A percentile compares a stretch with the other conserved stretches of the same genome.
Evolutionary conservation across 1,140 invertebrate species (phyloP).

Genomic region (Pachypsylla venusta): DNA sequence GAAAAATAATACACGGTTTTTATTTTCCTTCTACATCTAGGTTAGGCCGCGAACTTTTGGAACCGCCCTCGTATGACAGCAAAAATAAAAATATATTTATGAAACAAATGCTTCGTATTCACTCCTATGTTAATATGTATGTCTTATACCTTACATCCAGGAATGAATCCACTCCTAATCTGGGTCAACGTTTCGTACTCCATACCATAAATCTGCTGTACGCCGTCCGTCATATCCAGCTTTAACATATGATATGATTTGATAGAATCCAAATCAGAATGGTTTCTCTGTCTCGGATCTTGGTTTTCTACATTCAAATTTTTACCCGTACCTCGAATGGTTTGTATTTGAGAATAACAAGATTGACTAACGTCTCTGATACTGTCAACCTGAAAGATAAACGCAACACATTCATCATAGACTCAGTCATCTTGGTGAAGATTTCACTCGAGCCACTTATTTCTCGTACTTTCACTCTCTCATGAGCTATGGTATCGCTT

Average conservation of each 20-base stretch:
- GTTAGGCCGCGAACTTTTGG: too few species aligned
- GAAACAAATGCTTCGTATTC: too few species aligned
- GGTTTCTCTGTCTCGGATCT: not conserved
- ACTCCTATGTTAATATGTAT: too few species aligned
- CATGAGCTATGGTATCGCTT: too few species aligned
- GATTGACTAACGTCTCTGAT: slow-evolving; percentile 41
- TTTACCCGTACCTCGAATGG: slow-evolving; percentile 16
- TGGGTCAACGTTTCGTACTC: slow-evolving; percentile 50
- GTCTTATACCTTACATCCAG: slow-evolving; percentile 43
- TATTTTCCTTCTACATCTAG: too few species aligned
- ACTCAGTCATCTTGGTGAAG: too few species aligned
- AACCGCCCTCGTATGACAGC: too few species aligned
- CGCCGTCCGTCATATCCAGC: slow-evolving; percentile 59
- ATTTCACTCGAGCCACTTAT: too few species aligned
- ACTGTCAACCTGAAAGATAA: slow-evolving; percentile 32
- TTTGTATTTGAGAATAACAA: slow-evolving; percentile 43
- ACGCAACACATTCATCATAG: slow-evolving; percentile 12
- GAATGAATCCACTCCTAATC: slow-evolving; percentile 41
- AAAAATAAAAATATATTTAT: too few species aligned
- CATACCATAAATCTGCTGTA: slow-evolving; percentile 48
- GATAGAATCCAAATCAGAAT: slow-evolving; percentile 27
- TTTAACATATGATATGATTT: slow-evolving; percentile 41
- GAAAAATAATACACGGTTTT: too few species aligned
- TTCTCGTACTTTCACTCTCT: too few species aligned
- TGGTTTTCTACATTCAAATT: slow-evolving; percentile 29